These are phyloP conservation scores for Dicerorhinus sumatrensis DNA, from an alignment of 2,113 vertebrate genomes.

Conservation along the genomic window DNA sequence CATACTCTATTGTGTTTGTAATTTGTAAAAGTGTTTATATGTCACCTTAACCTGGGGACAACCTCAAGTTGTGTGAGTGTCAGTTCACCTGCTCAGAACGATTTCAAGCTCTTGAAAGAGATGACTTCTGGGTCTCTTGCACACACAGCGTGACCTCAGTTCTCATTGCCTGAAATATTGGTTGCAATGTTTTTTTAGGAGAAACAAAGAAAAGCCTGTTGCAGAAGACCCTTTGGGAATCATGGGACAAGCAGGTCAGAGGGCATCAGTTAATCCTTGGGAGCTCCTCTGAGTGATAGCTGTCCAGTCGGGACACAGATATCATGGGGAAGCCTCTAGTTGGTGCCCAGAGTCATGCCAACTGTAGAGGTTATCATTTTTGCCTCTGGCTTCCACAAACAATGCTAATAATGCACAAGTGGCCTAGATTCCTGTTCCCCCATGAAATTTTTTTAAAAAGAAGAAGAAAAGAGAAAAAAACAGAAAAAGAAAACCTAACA, in stretches of 20 bases:
- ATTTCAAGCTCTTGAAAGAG: not conserved
- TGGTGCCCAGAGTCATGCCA: not conserved
- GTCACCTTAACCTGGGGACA: not conserved
- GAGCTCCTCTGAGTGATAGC: not conserved
- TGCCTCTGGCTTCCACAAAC: not conserved
- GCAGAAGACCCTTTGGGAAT: constrained; percentile 5
- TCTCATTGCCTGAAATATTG: not conserved
- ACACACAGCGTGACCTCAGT: not conserved
- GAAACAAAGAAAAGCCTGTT: not conserved
- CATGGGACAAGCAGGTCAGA: not conserved
- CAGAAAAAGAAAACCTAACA: not conserved
- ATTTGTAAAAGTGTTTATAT: not conserved
- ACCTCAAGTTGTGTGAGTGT: not conserved
- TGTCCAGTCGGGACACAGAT: not conserved
- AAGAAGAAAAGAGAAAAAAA: not conserved
- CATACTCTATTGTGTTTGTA: not conserved
- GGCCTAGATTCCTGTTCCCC: not conserved
- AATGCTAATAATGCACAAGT: not conserved
- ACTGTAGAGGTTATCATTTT: not conserved
- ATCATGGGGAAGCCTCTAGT: not conserved
- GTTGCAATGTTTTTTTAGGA: not conserved
- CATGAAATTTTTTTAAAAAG: not conserved
- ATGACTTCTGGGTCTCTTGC: not conserved
- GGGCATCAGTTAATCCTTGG: not conserved
- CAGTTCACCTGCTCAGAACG: not conserved